Evolutionary conservation across 30 jellyfish, hydroid and myxozoan species (phyloP).

Genomic region (Clytia hemisphaerica): DNA sequence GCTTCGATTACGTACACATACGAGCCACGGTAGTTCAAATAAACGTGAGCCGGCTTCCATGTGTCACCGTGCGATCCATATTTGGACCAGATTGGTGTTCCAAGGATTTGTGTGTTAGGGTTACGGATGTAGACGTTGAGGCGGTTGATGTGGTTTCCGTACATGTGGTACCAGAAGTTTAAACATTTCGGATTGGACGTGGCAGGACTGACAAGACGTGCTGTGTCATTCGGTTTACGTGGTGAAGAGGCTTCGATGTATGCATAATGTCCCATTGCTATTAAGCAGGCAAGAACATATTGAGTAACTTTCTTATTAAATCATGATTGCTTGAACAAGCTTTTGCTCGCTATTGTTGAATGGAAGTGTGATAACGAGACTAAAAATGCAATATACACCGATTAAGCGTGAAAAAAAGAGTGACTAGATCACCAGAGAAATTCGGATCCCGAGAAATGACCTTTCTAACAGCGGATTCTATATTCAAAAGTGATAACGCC

Average conservation of each 20-base stretch:
- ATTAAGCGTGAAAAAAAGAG: background rate
- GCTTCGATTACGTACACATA: slow-evolving; percentile 82
- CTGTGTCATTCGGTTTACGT: slow-evolving; percentile 86
- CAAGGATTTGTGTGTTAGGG: slow-evolving; percentile 15
- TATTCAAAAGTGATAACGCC: too few species aligned
- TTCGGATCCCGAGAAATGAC: too few species aligned
- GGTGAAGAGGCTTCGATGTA: slow-evolving; percentile 80
- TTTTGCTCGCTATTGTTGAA: too few species aligned
- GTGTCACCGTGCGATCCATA: slow-evolving; percentile 86
- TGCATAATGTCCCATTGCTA: slow-evolving; percentile 91
- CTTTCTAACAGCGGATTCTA: too few species aligned
- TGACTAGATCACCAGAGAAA: too few species aligned
- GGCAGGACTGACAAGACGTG: slow-evolving; percentile 58
- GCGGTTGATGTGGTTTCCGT: slow-evolving; percentile 82
- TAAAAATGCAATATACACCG: background rate
- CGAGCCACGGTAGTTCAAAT: slow-evolving; percentile 25
- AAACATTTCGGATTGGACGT: slow-evolving; percentile 60
- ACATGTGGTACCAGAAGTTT: slow-evolving; percentile 98
- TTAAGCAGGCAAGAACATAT: too few species aligned
- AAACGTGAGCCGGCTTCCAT: slow-evolving; percentile 89
- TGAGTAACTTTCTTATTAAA: too few species aligned
- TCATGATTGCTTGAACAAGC: too few species aligned
- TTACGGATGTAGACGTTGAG: slow-evolving; percentile 61
- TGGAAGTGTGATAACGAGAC: too few species aligned
- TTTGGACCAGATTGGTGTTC: slow-evolving; percentile 86